Base-by-base conservation (phyloP, 2,797 vertebrate genomes). In the Poecilia picta region DNA sequence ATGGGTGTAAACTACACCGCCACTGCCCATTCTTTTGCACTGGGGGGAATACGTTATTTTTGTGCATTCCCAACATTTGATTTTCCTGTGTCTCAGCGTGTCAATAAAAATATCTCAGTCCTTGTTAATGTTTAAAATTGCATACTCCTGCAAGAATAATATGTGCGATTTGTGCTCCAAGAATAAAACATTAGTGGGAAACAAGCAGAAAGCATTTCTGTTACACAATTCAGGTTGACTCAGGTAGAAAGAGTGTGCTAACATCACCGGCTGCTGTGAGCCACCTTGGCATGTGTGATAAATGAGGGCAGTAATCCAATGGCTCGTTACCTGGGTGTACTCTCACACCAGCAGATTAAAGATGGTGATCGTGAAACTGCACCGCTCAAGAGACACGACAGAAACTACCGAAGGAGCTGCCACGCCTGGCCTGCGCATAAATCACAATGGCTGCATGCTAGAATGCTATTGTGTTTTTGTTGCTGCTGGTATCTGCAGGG, bases 291-390 rank as follows among this genome's bases (percentile, higher is more conserved):
- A 80, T 89, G 83, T 88, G 89, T 90, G 87, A 90, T 87, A 82
- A 91, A 81, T 77, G 57, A 81, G 75, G 75, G 83, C 81, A 81
- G 85, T 89, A 90, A 93, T 93, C 87, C 89, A 88, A 55, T 81
- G 81, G 81, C 84, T 81, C 83, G 90, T 90, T 86, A 66, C 79
- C 80, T 80, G 43, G 33, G 86, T 88, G 86, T 83, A 39, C 80
- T 85, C 82, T 84, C 82, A 84, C 81, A 90, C 84, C 78, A 86
- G 85, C 84, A 92, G 90, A 92, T 90, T 91, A 89, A 89, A 91
- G 83, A 87, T 87, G 89, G 76, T 55, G 78, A 82, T 86, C 86
- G 75, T 89, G 91, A 92, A 84, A 88, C 64, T 8, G 81, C 78
- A 84, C 76, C 59, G 80, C 83, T 84, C 79, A 80, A 86, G 81